Evolutionary conservation across 1,140 invertebrate species (phyloP), one percentile per base, ranked within the genome.

Genomic region (Olivierus martensii): DNA sequence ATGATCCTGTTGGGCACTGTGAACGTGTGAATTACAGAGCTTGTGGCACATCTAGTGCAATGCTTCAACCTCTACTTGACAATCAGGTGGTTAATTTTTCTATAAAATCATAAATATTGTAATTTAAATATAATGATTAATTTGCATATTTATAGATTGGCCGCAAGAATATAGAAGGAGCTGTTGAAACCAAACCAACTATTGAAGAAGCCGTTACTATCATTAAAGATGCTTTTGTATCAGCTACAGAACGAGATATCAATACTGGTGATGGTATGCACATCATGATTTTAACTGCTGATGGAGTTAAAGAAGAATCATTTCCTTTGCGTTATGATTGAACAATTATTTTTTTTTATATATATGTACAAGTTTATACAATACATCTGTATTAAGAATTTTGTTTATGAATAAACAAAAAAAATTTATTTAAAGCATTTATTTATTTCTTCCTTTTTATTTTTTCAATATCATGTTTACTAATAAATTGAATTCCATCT

Each of bases 201-300:
- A 56, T 70, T 60, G 90, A 94, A 44, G 82, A 81, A 60, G 93
- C 91, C 5, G 65, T 93, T 9, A 71, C 75, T 19, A 71, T 99
- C 14, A 72, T 96, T 3, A 94, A 92, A 62, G 95, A 99, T 75
- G 84, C 86, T 0, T 99, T 98, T 65, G 91, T 91, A 56, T 91
- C 92, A 50, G 92, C 93, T 37, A 85, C 93, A 51, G 95, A 99
- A 67, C 78, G 95, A 68, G 93, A 99, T 67, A 97, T 96, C 59
- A 85, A 91, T 63, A 95, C 90, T 63, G 95, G 95, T 52, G 95
- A 99, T 75, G 79, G 79, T 45, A 80, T 98, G 58, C 69, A 76
- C 28, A 84, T 99, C 55, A 82, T 88, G 57, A 79, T 96, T 51
- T 87, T 98, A 49, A 94, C 89, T 21, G 85, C 85, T 58, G 82